Evolutionary conservation across 2,888 invertebrate species (phyloP).

Genomic region (Prosapia bicincta): DNA sequence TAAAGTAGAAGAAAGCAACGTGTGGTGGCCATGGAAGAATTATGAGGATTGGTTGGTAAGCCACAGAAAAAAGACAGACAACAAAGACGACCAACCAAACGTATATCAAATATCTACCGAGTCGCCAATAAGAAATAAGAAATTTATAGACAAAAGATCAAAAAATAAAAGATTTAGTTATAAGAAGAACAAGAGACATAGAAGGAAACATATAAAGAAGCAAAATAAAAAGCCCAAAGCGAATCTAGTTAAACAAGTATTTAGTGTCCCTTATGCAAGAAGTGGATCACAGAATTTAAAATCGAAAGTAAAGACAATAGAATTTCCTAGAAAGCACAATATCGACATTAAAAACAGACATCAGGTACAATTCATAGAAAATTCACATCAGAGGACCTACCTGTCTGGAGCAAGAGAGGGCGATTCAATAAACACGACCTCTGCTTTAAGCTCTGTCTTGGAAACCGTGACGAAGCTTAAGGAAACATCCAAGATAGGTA

Average conservation of each 20-base stretch:
- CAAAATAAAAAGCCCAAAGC: not conserved
- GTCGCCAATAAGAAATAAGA: not conserved
- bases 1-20: conserved; percentile 10
- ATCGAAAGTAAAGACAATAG: not conserved
- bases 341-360: not conserved
- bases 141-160: not conserved
- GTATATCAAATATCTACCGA: not conserved
- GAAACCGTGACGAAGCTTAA: not conserved
- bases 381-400: not conserved
- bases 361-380: not conserved
- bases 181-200: not conserved
- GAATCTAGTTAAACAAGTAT: not conserved
- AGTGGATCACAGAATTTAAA: not conserved
- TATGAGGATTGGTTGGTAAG: conserved; percentile 32
- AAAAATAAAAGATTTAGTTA: not conserved
- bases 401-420: not conserved
- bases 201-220: not conserved
- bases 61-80: conserved; percentile 13
- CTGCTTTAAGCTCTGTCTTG: not conserved
- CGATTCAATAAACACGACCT: not conserved
- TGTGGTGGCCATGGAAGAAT: conserved; percentile 37
- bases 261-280: not conserved
- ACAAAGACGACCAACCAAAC: conserved; percentile 15
- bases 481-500: no score
- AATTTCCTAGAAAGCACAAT: not conserved